These are phyloP conservation scores for Panulirus ornatus DNA, from an alignment of 1,140 invertebrate species.

Conservation along the genomic window DNA sequence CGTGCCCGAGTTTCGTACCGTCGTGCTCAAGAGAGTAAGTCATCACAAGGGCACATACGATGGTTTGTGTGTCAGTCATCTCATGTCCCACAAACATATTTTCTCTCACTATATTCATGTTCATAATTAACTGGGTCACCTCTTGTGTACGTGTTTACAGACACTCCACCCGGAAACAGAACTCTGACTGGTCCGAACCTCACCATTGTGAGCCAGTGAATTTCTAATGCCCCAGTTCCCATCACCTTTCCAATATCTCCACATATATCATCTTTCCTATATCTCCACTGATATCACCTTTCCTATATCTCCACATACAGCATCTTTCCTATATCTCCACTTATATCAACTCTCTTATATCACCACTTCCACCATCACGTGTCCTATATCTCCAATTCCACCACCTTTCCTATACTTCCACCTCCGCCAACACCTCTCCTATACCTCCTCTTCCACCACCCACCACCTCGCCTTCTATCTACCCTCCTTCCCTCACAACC, in stretches of 20 bases:
- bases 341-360: neutral
- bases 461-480: neutral
- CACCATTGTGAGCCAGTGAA: neutral
- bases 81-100: no score
- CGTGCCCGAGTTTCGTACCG: no score
- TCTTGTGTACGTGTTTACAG: neutral
- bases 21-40: no score
- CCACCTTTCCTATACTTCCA: no score
- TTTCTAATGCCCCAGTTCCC: neutral
- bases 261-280: neutral
- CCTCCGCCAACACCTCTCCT: neutral
- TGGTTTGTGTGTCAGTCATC: no score
- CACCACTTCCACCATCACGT: neutral
- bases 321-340: neutral
- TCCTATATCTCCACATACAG: neutral
- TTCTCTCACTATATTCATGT: no score
- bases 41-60: no score
- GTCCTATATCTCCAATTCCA: neutral
- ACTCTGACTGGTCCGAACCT: neutral
- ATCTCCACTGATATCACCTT: neutral
- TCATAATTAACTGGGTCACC: no score
- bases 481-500: neutral
- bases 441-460: neutral
- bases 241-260: neutral
- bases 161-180: neutral